A percentile compares a stretch with the other conserved stretches of the same genome.
Evolutionary conservation across 2,888 invertebrate species (phyloP).

Genomic region (Synergus umbraculus): DNA sequence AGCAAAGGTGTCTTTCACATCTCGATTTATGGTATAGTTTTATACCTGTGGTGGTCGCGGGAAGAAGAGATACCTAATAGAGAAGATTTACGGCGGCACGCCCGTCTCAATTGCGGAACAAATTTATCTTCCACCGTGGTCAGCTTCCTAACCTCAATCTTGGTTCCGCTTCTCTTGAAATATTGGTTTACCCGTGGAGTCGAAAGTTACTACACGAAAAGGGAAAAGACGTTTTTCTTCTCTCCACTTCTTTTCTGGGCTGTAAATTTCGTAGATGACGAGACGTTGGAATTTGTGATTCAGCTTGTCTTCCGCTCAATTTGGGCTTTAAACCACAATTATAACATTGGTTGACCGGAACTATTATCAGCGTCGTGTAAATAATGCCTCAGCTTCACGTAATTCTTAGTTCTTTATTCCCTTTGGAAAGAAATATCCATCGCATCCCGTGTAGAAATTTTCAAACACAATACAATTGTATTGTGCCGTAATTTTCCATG

Average conservation of each 20-base stretch:
- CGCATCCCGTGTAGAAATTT: too few relatives aligned
- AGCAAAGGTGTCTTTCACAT: constrained; percentile 57
- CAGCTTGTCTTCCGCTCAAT: constrained; percentile 62
- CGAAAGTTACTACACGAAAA: constrained; percentile 69
- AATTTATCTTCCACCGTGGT: constrained; percentile 75
- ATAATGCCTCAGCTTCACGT: neutral
- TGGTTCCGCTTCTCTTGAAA: constrained; percentile 71
- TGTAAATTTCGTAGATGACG: constrained; percentile 54
- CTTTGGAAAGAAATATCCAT: neutral
- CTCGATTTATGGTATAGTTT: constrained; percentile 66
- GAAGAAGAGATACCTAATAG: constrained; percentile 71
- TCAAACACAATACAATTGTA: too few relatives aligned
- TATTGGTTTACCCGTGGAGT: constrained; percentile 73
- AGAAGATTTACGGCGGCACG: constrained; percentile 73
- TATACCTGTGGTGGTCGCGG: constrained; percentile 65
- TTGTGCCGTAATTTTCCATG: neutral
- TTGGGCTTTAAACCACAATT: constrained; percentile 63
- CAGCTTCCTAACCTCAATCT: constrained; percentile 75
- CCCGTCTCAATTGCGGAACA: constrained; percentile 75
- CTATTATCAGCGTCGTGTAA: constrained; percentile 43
- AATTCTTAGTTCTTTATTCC: neutral
- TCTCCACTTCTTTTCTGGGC: constrained; percentile 35
- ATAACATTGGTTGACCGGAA: constrained; percentile 56
- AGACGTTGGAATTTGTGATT: constrained; percentile 52
- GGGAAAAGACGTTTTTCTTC: constrained; percentile 60